Conservation (phyloP, 2,797 vertebrate species). For the Melanogrammus aeglefinus region DNA sequence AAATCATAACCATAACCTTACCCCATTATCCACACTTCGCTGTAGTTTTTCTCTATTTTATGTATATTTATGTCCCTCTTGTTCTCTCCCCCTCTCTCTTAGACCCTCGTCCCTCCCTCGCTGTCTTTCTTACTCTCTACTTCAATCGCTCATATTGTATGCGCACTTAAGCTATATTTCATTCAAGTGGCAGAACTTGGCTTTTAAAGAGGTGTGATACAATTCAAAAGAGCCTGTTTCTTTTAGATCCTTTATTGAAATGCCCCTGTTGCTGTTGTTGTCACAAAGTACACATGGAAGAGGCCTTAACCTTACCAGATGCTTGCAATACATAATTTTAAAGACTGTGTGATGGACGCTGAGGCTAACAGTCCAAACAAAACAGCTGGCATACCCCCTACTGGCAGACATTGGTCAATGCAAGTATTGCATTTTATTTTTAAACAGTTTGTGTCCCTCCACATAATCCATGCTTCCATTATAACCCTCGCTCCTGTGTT, state of each 20-base stretch:
- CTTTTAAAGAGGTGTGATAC: neutral
- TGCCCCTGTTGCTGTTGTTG: neutral
- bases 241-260: too few species aligned
- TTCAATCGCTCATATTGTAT: neutral
- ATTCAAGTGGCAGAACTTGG: neutral
- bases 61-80: neutral
- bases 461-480: neutral
- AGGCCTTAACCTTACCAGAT: neutral
- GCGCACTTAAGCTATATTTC: too few species aligned
- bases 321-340: neutral
- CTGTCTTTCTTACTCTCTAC: neutral
- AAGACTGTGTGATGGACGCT: neutral
- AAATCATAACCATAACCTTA: slow-evolving; percentile 46
- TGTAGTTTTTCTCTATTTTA: neutral
- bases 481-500: neutral
- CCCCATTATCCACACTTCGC: neutral
- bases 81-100: neutral
- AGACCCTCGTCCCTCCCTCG: neutral
- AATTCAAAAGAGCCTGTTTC: neutral
- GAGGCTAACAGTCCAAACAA: slow-evolving; percentile 14
- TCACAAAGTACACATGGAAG: neutral
- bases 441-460: neutral
- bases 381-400: slow-evolving; percentile 64
- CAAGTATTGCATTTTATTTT: slow-evolving; percentile 22
- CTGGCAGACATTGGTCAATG: slow-evolving; percentile 57